Evolutionary conservation across 2,888 invertebrate genomes (phyloP), one percentile per base, ranked within the genome.

Genomic region (Perdita meconis): DNA sequence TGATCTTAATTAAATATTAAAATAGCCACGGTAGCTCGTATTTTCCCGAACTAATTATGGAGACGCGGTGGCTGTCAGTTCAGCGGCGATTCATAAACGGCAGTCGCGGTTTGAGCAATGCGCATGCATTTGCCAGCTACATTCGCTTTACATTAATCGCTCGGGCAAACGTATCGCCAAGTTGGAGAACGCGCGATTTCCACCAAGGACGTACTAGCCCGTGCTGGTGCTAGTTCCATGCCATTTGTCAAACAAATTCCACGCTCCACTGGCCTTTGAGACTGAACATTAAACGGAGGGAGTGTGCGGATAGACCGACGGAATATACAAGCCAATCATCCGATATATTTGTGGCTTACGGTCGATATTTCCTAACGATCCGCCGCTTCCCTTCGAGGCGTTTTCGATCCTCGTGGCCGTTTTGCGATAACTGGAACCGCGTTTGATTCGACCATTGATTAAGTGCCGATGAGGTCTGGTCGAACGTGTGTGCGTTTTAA

Each of bases 231-330:
- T 71, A 79, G 79, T 79, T 80, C 70, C 64, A 67, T 79, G 71
- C 67, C 67, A 79, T 80, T 79, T 80, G 79, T 80, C 80, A 80
- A 80, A 74, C 69, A 80, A 81, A 81, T 81, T 81, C 76, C 81
- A 81, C 72, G 81, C 81, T 72, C 50, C 69, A 56, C 64, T 81
- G 71, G 53, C 76, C 71, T 69, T 80, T 63, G 22, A 68, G 76
- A 65, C 42, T 80, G 68, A 56, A 47, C 78, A 71, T 78, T 78
- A 78, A 70, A 61, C 40, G 56, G 77, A 77, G 77, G 66, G 78
- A 77, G 66, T 53, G 66, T 47, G 77, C 51, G 44, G 56, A 61
- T 50, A 66, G 42, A 36, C 55, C 60, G 38, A 5, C 24, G 53
- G 47, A 40, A 47, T 44, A 61, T 61, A 38, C 42, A 50, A 61